Evolutionary conservation across 2,797 vertebrate species (phyloP).

Genomic region (Cichlasoma orientale): DNA sequence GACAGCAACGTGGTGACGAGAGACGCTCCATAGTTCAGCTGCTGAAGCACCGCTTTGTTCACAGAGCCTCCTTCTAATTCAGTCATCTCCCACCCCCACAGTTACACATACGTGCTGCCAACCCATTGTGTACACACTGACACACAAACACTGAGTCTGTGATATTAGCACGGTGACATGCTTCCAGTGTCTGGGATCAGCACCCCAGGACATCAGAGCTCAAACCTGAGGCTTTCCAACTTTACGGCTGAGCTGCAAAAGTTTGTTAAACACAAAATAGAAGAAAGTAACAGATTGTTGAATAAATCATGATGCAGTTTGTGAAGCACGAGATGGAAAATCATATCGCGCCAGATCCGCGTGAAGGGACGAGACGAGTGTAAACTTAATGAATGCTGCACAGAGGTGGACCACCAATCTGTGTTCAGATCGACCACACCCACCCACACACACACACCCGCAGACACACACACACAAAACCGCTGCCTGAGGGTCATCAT

Average conservation of each 20-base stretch:
- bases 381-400: fast-evolving
- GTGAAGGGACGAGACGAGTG: background rate
- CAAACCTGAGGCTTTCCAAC: no score
- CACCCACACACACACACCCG: no score
- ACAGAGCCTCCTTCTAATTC: conserved; percentile 37
- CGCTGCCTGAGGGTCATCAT: background rate
- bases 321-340: background rate
- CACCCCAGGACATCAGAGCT: background rate
- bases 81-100: conserved; percentile 34
- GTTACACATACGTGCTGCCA: background rate
- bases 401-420: background rate
- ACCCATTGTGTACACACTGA: fast-evolving
- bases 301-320: background rate
- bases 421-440: background rate
- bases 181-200: background rate
- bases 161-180: background rate
- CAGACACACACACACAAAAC: background rate
- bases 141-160: background rate
- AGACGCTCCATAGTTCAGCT: conserved; percentile 53
- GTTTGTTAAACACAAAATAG: background rate
- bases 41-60: conserved; percentile 58
- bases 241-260: no score
- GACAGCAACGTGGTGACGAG: conserved; percentile 35
- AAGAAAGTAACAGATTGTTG: background rate
- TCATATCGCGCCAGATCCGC: background rate